These are phyloP conservation scores for Drosophila repletoides DNA, from an alignment of 1,140 invertebrate genomes.

Conservation along the genomic window DNA sequence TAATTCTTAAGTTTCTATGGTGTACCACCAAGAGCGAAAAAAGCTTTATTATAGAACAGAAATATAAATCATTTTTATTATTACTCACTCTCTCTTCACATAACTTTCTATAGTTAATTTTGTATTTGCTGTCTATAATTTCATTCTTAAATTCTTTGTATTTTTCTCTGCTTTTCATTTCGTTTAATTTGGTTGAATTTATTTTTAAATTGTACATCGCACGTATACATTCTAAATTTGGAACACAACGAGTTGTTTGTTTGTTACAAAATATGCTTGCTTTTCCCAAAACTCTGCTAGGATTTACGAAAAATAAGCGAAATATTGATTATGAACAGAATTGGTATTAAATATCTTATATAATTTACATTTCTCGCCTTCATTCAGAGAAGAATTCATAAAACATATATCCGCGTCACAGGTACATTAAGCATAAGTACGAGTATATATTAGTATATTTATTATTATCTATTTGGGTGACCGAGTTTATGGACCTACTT, in stretches of 20 bases:
- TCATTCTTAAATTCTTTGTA: slow-evolving; percentile 52
- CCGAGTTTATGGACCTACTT: not conserved
- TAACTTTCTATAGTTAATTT: not conserved
- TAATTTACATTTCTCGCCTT: not conserved
- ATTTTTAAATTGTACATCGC: slow-evolving; percentile 58
- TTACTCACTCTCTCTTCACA: not conserved
- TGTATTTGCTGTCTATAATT: slow-evolving; percentile 34
- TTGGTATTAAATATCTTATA: slow-evolving; percentile 3
- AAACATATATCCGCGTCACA: too few species aligned
- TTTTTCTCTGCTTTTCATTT: slow-evolving; percentile 46
- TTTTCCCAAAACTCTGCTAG: slow-evolving; percentile 17
- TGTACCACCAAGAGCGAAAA: too few species aligned
- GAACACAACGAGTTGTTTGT: slow-evolving; percentile 50
- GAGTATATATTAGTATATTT: too few species aligned
- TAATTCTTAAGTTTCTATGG: too few species aligned
- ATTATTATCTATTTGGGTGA: too few species aligned
- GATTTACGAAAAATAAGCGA: slow-evolving; percentile 24
- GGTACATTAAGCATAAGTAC: too few species aligned
- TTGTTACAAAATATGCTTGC: slow-evolving; percentile 63
- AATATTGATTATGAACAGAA: slow-evolving; percentile 23
- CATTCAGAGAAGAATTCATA: too few species aligned
- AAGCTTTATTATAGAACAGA: too few species aligned
- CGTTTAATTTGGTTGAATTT: slow-evolving; percentile 56
- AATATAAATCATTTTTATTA: too few species aligned
- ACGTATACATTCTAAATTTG: slow-evolving; percentile 66